Base-by-base conservation (phyloP, 1,140 invertebrate genomes). In the Bombus consobrinus region DNA sequence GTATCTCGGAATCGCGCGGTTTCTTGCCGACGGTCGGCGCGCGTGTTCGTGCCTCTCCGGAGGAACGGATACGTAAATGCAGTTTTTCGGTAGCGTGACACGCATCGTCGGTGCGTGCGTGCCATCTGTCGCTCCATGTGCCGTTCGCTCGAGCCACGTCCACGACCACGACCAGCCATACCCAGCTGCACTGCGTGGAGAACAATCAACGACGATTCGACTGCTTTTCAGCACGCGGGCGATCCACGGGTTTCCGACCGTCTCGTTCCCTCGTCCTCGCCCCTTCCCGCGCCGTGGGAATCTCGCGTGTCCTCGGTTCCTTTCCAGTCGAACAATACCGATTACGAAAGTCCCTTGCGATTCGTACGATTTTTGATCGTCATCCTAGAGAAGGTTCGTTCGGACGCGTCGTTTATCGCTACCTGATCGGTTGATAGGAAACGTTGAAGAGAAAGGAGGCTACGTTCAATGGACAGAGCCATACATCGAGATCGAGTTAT, bases 101-200 rank as follows among this genome's bases (percentile, higher is more conserved):
- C 32, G 28, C 32, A 78, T 53, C 82, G 39, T 73, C 89, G 89
- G 87, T 79, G 87, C 91, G 89, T 92, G 92, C 93, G 90, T 92
- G 88, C 92, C 93, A 94, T 93, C 93, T 94, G 93, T 91, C 90
- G 92, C 90, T 84, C 90, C 91, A 94, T 92, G 92, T 93, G 92
- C 92, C 90, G 68, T 85, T 89, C 87, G 59, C 74, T 82, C 41
- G 43, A 69, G 15, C 53, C 59, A 41, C 59, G 66, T 47, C 18
- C 62, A 43, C 47, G 47, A 53, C 47, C 47, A 3, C 82, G 59
- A 28, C 37, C 28, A 81, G 74, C 75, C 80, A 66, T n/a, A 34
- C 13, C 64, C 64, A 66, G 64, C 64, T 66, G 64, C 64, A 66
- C 8, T 32, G n/a, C 32, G 47, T 25, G n/a, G 22, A 57, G 64